Conservation (phyloP, 92 coral and sea anemone species). For the Epizoanthus ramosus region DNA sequence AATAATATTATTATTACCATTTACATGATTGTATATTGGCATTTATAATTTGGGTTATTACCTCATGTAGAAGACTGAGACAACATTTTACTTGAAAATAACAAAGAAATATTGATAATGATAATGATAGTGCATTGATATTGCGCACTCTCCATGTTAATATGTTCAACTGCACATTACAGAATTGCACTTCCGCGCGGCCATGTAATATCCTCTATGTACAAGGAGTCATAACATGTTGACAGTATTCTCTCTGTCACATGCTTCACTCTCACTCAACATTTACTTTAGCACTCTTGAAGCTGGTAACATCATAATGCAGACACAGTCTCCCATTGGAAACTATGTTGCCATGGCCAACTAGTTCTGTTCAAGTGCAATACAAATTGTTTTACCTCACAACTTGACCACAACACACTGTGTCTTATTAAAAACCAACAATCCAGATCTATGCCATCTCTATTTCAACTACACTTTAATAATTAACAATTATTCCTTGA, state of each 20-base stretch:
- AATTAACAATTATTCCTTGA: too few relatives aligned
- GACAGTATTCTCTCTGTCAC: conserved; percentile 37
- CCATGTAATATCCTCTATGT: too few relatives aligned
- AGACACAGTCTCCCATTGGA: neutral
- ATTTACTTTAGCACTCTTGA: conserved; percentile 51
- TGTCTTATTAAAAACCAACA: neutral
- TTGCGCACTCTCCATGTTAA: too few relatives aligned
- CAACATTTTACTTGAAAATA: too few relatives aligned
- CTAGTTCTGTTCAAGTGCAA: conserved; percentile 68
- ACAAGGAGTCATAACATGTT: conserved; percentile 67
- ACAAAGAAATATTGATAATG: too few relatives aligned
- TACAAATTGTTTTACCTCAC: too few relatives aligned
- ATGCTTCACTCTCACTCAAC: conserved; percentile 72
- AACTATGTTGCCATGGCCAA: conserved; percentile 35
- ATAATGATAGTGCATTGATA: too few relatives aligned
- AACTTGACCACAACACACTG: neutral
- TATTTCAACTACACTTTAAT: too few relatives aligned
- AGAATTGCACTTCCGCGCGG: too few relatives aligned
- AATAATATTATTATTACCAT: neutral
- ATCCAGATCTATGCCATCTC: neutral
- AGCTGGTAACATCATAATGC: conserved; percentile 14
- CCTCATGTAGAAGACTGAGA: too few relatives aligned
- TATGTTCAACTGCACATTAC: too few relatives aligned
- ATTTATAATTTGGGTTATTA: neutral
- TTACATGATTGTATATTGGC: neutral